Evolutionary conservation across 2,113 vertebrate species (phyloP), one percentile per base, ranked within the genome.

Genomic region (Toxotes chatareus): DNA sequence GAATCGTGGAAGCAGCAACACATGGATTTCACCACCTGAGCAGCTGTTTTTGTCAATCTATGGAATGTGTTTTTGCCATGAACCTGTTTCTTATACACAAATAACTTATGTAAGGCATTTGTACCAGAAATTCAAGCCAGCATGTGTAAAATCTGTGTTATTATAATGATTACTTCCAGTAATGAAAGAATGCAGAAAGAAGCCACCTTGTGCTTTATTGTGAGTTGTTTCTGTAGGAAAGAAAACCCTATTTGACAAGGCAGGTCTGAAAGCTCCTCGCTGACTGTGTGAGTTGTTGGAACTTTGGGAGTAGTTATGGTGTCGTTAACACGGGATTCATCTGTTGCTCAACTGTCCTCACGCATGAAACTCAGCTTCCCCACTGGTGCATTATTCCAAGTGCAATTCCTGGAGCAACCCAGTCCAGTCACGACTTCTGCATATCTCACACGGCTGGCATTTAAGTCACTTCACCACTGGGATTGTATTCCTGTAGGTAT

Each of bases 361-460:
- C 47, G 0, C 73, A 71, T 62, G 57, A 88, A 82, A 67, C 60
- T 68, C 1, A 0, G 53, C 65, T 75, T 75, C 71, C 44, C 51
- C 12, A 44, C 1, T 47, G 62, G 32, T 42, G 59, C 40, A 46
- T 38, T 44, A 60, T 27, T 72, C 1, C 53, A 84, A 85, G 69
- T 61, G 47, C 63, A 40, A 84, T 84, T 88, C 82, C 76, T 59
- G 36, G 70, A 76, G 84, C 67, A 73, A 78, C 60, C 14, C 57
- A 21, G n/a, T 61, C 53, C 46, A 69, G 73, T 76, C 86, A 80
- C 19, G 40, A 70, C 74, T 82, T 55, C 59, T 47, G 75, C 82
- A 82, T 86, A 75, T 57, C 76, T 76, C 40, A 71, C 74, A 80
- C 73, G 74, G 74, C 74, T 91, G 85, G 85, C 86, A 88, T 90